phyloP scores from a whole-genome alignment of 2,888 invertebrate species.

The Dryococelus australis region DNA sequence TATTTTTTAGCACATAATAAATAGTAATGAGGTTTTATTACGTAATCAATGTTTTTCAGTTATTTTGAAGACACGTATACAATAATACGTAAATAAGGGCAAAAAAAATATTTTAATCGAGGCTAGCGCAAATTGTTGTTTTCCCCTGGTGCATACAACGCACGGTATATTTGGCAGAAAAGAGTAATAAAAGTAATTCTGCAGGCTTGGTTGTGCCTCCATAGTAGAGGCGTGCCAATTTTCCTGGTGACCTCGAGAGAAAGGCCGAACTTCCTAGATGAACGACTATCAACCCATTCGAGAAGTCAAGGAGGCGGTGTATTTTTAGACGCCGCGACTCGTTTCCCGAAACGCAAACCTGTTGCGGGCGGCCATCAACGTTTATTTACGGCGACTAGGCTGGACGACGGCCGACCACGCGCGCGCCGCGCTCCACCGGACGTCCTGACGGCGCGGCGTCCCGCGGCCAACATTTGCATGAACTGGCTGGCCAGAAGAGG shows the following conservation, averaged over 20 bases:
- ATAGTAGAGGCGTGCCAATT: not conserved
- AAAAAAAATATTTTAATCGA: too few relatives aligned
- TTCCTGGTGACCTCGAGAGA: not conserved
- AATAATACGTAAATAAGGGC: too few relatives aligned
- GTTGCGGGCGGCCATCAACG: not conserved
- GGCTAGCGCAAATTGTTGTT: too few relatives aligned
- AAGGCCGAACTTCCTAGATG: not conserved
- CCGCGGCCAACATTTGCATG: not conserved
- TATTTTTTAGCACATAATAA: too few relatives aligned
- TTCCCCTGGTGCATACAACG: too few relatives aligned
- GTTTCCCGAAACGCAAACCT: not conserved
- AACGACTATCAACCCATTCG: not conserved
- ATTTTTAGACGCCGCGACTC: slow-evolving; percentile 8
- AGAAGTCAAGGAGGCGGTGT: not conserved
- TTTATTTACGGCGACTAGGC: not conserved
- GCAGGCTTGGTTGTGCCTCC: too few relatives aligned
- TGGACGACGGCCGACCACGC: not conserved
- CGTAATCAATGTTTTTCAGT: too few relatives aligned
- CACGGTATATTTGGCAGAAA: too few relatives aligned
- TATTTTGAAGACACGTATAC: too few relatives aligned
- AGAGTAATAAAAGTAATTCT: too few relatives aligned
- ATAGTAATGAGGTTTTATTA: too few relatives aligned
- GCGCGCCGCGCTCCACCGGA: not conserved
- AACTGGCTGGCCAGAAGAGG: not conserved
- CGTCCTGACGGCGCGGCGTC: not conserved